Evolutionary conservation across 2,113 vertebrate species (phyloP).

Genomic region (Pithys albifrons): DNA sequence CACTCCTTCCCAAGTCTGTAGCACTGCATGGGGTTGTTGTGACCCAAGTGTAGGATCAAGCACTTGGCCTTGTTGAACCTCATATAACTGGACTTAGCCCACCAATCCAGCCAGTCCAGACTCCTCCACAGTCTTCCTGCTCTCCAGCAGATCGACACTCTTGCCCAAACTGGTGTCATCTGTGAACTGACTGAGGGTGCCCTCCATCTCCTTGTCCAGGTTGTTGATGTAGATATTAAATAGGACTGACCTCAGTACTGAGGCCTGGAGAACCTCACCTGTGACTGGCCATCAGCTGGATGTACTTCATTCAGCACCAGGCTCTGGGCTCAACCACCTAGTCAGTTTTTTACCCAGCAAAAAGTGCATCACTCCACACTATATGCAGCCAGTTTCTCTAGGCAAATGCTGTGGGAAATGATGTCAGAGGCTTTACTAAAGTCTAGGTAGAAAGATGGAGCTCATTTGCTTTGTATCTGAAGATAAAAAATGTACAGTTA

Average conservation of each 20-base stretch:
- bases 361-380: background rate
- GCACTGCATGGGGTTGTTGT: background rate
- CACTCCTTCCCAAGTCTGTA: background rate
- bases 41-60: background rate
- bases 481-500: background rate
- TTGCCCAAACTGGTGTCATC: background rate
- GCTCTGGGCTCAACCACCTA: background rate
- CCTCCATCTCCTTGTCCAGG: background rate
- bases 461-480: background rate
- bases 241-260: background rate
- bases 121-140: background rate
- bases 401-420: background rate
- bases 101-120: background rate
- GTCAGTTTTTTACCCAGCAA: background rate
- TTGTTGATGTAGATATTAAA: background rate
- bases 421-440: background rate
- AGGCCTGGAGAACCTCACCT: background rate
- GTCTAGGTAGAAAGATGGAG: background rate
- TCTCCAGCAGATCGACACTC: background rate
- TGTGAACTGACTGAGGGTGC: background rate
- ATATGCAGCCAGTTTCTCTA: background rate
- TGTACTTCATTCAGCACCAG: background rate
- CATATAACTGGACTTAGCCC: background rate
- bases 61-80: background rate
- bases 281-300: background rate